phyloP scores from a whole-genome alignment of 2,797 vertebrate genomes.

The Tapirus indicus region DNA sequence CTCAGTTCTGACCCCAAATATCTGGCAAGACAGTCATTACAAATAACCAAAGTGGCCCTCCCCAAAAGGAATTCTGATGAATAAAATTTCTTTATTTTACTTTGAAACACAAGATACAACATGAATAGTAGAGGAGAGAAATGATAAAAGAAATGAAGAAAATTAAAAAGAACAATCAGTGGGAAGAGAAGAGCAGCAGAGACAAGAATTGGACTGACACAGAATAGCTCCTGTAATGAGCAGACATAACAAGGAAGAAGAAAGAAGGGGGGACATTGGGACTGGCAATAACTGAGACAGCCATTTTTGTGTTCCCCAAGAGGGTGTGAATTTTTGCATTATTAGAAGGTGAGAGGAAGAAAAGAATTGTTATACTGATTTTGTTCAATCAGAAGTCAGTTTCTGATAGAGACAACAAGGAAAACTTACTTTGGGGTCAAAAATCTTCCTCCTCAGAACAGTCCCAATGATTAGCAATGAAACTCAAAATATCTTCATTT shows the following conservation, averaged over 20 bases:
- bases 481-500: neutral
- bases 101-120: neutral
- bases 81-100: neutral
- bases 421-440: neutral
- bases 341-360: neutral
- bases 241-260: neutral
- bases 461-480: neutral
- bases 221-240: neutral
- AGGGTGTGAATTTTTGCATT: neutral
- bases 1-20: neutral
- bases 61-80: neutral
- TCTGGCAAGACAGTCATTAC: neutral
- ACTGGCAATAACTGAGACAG: neutral
- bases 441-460: neutral
- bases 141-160: neutral
- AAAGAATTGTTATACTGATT: neutral
- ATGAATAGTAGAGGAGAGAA: neutral
- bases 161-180: neutral
- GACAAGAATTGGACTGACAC: neutral
- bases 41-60: neutral
- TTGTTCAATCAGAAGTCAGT: neutral
- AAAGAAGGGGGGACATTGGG: neutral
- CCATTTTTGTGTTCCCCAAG: neutral
- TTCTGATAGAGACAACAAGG: neutral
- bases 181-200: neutral